These are phyloP conservation scores for Eupithecia insigniata DNA, from an alignment of 2,888 invertebrate genomes.

Conservation along the genomic window DNA sequence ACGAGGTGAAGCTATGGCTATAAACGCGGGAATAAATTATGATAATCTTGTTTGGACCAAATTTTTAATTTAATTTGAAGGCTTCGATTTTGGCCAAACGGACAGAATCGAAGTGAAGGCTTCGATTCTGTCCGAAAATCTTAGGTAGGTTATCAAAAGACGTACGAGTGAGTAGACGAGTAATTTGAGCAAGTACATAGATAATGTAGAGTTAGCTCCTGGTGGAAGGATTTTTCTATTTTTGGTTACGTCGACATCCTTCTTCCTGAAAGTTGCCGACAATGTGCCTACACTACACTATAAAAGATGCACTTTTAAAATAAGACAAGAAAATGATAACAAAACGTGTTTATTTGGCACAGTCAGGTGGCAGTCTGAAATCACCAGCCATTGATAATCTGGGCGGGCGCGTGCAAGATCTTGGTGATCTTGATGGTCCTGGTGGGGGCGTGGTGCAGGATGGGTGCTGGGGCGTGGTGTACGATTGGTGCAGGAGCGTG, in stretches of 20 bases:
- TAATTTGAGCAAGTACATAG: too few relatives aligned
- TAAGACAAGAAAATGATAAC: constrained; percentile 25
- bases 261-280: background rate
- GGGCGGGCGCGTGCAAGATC: constrained; percentile 29
- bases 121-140: too few relatives aligned
- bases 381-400: constrained; percentile 38
- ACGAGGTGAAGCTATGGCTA: background rate
- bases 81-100: background rate
- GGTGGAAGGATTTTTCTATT: too few relatives aligned
- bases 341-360: constrained; percentile 34
- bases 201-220: too few relatives aligned
- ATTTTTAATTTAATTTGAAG: too few relatives aligned
- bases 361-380: constrained; percentile 22
- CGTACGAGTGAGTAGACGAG: too few relatives aligned
- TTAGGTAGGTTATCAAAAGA: too few relatives aligned
- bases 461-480: constrained; percentile 31
- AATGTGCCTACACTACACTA: background rate
- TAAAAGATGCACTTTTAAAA: background rate
- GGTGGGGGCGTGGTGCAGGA: constrained; percentile 29
- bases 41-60: background rate
- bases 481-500: constrained; percentile 28
- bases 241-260: background rate
- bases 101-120: background rate
- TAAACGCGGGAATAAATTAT: constrained; percentile 8
- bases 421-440: constrained; percentile 46